phyloP scores from a whole-genome alignment of 1,140 invertebrate genomes.

The Radopholus similis region DNA sequence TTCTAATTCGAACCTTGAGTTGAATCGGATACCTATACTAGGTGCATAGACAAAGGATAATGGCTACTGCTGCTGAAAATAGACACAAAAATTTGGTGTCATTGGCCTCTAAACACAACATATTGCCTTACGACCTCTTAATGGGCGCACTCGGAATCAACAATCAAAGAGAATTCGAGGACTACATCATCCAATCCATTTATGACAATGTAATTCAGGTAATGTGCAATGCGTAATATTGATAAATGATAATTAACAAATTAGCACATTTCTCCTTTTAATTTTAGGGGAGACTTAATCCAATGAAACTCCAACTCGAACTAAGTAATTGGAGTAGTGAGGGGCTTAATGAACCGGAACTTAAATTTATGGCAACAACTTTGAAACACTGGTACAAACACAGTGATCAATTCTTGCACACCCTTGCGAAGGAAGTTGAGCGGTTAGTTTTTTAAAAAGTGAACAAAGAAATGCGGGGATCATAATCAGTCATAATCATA shows the following conservation, averaged over 20 bases:
- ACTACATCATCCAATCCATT: not conserved
- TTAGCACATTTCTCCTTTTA: no score
- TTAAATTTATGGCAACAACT: not conserved
- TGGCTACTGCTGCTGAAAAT: no score
- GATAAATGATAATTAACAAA: no score
- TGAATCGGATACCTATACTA: no score
- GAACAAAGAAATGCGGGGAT: not conserved
- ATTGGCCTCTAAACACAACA: not conserved
- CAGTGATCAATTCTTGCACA: not conserved
- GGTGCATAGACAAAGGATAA: no score
- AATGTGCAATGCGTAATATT: not conserved
- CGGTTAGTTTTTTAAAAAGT: not conserved
- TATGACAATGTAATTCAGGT: constrained; percentile 1
- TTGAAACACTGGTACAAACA: not conserved
- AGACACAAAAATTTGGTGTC: not conserved
- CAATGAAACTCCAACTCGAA: not conserved
- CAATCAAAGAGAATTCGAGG: not conserved
- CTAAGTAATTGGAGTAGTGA: not conserved
- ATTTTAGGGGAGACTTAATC: not conserved
- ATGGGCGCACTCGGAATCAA: constrained; percentile 1
- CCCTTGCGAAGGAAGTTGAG: not conserved
- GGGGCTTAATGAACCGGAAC: not conserved
- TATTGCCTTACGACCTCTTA: not conserved
- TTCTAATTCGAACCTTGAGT: no score
- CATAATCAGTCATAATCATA: not conserved